Percentiles rank a stretch among this genome's conserved stretches.
Conservation (phyloP, 92 coral and sea anemone species). For the Phenganax marumi region DNA sequence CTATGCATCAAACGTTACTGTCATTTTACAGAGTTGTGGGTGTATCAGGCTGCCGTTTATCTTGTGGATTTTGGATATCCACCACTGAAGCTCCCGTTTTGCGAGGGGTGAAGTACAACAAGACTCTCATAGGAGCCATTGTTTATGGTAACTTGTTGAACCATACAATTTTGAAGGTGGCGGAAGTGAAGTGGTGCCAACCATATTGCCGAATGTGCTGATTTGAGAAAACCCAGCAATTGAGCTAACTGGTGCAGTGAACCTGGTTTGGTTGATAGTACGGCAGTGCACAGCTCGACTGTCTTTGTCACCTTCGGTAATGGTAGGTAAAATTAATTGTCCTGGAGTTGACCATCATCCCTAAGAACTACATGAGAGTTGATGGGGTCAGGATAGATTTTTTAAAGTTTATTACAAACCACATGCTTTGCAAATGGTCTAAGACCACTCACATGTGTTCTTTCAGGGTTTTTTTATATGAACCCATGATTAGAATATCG, state of each 20-base stretch:
- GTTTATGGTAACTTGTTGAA: constrained; percentile 31
- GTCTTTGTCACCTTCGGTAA: too few relatives aligned
- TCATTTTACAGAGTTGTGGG: constrained; percentile 41
- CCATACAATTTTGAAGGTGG: constrained; percentile 35
- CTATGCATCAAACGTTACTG: constrained; percentile 49
- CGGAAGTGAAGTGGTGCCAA: constrained; percentile 47
- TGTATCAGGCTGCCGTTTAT: constrained; percentile 50
- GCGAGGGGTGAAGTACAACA: constrained; percentile 28
- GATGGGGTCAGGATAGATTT: too few relatives aligned
- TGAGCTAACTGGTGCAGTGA: constrained; percentile 39
- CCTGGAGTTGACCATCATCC: too few relatives aligned
- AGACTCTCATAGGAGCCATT: constrained; percentile 29
- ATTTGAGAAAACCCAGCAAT: constrained; percentile 32
- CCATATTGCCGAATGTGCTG: constrained; percentile 45
- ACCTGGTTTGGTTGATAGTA: too few relatives aligned
- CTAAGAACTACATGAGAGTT: too few relatives aligned
- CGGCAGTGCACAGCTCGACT: too few relatives aligned
- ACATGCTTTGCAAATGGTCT: constrained; percentile 51
- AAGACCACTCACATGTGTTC: too few relatives aligned
- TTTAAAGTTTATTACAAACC: too few relatives aligned
- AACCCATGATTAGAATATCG: constrained; percentile 49
- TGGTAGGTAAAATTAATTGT: too few relatives aligned
- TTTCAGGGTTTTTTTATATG: constrained; percentile 26
- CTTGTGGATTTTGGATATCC: constrained; percentile 40
- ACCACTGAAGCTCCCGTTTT: constrained; percentile 43